phyloP scores from a whole-genome alignment of 2,888 invertebrate genomes.

The Heteropelma amictum region DNA sequence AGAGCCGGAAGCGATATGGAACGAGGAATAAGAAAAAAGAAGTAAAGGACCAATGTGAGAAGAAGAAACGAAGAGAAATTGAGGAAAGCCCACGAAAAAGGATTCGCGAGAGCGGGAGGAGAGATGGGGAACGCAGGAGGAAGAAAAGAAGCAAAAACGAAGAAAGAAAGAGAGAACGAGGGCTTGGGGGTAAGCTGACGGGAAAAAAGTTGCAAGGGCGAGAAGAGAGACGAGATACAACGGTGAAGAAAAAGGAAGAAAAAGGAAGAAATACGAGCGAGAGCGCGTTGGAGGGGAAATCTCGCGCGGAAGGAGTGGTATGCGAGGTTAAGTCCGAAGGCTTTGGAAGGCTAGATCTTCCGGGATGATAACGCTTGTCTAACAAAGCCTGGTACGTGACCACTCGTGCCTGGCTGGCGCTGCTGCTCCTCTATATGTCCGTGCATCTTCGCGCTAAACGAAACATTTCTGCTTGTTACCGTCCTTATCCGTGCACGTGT shows the following conservation, averaged over 20 bases:
- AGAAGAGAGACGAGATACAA: background rate
- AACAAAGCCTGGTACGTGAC: conserved; percentile 69
- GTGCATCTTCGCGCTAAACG: conserved; percentile 56
- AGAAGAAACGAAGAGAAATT: too few relatives aligned
- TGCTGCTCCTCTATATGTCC: too few relatives aligned
- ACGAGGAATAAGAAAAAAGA: too few relatives aligned
- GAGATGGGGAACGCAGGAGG: too few relatives aligned
- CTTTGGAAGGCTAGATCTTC: conserved; percentile 66
- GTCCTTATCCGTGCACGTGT: too few relatives aligned
- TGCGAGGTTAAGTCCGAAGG: conserved; percentile 30
- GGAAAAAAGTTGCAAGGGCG: conserved; percentile 12
- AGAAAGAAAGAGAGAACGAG: conserved; percentile 3
- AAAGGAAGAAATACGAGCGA: background rate
- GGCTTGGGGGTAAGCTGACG: background rate
- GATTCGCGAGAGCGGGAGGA: too few relatives aligned
- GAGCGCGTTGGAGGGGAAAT: background rate
- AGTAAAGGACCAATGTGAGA: too few relatives aligned
- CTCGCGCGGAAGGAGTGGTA: background rate
- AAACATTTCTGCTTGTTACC: background rate
- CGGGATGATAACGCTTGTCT: conserved; percentile 63
- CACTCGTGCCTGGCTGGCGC: conserved; percentile 61
- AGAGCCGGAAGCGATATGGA: too few relatives aligned
- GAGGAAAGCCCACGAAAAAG: too few relatives aligned
- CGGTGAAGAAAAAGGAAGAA: background rate
- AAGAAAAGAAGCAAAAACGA: too few relatives aligned